These are phyloP conservation scores for Thera obeliscata DNA, from an alignment of 2,888 invertebrate species.

Conservation along the genomic window DNA sequence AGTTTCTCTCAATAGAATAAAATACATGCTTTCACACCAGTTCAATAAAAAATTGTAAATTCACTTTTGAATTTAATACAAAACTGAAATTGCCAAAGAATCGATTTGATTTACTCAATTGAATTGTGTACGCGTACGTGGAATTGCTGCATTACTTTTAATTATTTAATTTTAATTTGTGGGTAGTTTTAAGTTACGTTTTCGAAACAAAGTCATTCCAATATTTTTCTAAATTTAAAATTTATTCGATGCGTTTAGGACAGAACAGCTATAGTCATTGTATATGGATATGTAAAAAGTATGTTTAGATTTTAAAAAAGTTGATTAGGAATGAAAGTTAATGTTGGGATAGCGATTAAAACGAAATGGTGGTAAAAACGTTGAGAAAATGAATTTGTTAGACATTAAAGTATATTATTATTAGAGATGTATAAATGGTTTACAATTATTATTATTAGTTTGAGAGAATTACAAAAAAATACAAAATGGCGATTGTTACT, in stretches of 20 bases:
- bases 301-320: slow-evolving; percentile 78
- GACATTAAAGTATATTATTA: slow-evolving; percentile 83
- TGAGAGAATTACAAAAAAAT: slow-evolving; percentile 76
- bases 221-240: slow-evolving; percentile 73
- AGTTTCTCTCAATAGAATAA: slow-evolving; percentile 76
- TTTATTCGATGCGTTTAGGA: slow-evolving; percentile 70
- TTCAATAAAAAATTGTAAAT: slow-evolving; percentile 77
- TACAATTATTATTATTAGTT: slow-evolving; percentile 83
- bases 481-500: slow-evolving; percentile 83
- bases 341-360: slow-evolving; percentile 73
- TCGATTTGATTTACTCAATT: slow-evolving; percentile 70
- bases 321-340: slow-evolving; percentile 79
- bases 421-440: slow-evolving; percentile 84
- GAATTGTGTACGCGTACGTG: slow-evolving; percentile 57
- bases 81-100: slow-evolving; percentile 81
- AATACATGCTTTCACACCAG: slow-evolving; percentile 69
- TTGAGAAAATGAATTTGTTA: slow-evolving; percentile 84
- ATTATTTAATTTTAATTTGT: slow-evolving; percentile 52
- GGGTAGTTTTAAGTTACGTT: slow-evolving; percentile 58
- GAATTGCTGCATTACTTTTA: slow-evolving; percentile 61
- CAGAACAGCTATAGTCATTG: slow-evolving; percentile 68
- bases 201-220: slow-evolving; percentile 70
- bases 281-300: slow-evolving; percentile 80
- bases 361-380: slow-evolving; percentile 72
- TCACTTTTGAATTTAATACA: slow-evolving; percentile 75